phyloP scores from a whole-genome alignment of 2,113 vertebrate genomes.

The Anolis sagrei region DNA sequence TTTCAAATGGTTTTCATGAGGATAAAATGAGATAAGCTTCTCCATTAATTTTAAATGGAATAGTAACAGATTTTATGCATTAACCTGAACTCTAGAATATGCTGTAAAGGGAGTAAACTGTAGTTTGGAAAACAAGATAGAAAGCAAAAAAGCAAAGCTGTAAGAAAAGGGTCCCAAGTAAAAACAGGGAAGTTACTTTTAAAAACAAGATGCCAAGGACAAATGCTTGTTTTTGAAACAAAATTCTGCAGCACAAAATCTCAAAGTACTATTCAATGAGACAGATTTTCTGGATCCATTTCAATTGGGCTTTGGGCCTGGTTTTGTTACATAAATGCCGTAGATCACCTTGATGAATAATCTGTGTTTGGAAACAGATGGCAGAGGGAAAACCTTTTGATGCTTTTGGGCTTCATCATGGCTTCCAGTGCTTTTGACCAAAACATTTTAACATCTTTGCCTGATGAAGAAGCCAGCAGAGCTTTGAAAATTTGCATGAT shows the following conservation, averaged over 20 bases:
- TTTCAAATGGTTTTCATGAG: no score
- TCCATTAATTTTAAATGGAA: no score
- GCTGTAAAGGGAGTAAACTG: no score
- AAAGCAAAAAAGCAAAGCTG: no score
- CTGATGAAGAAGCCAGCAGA: no score
- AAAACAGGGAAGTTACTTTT: not conserved
- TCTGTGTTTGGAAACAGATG: not conserved
- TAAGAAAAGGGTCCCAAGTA: no score
- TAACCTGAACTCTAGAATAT: no score
- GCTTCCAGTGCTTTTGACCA: not conserved
- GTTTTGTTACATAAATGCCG: not conserved
- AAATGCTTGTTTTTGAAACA: no score
- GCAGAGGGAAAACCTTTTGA: not conserved
- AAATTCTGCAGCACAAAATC: not conserved
- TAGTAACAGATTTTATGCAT: no score
- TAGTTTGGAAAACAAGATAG: no score
- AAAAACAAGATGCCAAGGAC: not conserved
- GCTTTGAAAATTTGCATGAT: no score
- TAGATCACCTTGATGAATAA: not conserved
- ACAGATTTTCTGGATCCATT: not conserved
- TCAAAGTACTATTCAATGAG: not conserved
- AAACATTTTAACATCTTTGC: not conserved
- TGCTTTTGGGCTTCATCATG: no score
- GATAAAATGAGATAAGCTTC: not conserved
- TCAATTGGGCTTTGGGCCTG: not conserved